Percentiles rank a stretch among this genome's conserved stretches.
Evolutionary conservation across 92 coral and sea anemone genomes (phyloP).

Genomic region (Siderastrea radians): DNA sequence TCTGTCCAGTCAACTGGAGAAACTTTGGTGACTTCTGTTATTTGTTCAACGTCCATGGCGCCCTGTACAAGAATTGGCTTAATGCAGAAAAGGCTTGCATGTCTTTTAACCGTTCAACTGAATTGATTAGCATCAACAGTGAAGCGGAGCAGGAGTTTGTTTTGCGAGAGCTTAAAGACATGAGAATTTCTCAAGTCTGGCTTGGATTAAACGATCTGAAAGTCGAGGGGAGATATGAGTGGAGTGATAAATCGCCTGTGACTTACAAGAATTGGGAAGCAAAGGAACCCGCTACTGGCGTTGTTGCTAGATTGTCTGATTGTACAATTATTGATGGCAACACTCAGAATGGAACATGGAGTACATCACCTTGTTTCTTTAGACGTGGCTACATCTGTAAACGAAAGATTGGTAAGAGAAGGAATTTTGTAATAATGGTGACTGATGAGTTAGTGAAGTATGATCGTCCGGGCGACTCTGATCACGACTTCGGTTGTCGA

Average conservation of each 20-base stretch:
- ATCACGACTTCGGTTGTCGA: too few species aligned
- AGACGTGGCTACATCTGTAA: conserved; percentile 78
- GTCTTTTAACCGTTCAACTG: conserved; percentile 65
- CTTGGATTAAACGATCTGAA: conserved; percentile 86
- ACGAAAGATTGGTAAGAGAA: conserved; percentile 81
- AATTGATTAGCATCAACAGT: conserved; percentile 76
- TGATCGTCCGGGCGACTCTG: too few species aligned
- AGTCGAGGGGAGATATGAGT: conserved; percentile 77
- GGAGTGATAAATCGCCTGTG: conserved; percentile 83
- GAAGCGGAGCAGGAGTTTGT: conserved; percentile 80
- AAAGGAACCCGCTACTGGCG: conserved; percentile 52
- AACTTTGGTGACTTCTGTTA: conserved; percentile 88
- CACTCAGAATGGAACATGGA: conserved; percentile 90
- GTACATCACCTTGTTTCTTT: conserved; percentile 54
- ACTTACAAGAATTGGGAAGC: conserved; percentile 83
- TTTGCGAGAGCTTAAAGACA: conserved; percentile 60
- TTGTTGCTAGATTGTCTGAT: conserved; percentile 27
- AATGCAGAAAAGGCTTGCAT: conserved; percentile 80
- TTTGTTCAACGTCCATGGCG: conserved; percentile 83
- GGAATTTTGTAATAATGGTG: background rate
- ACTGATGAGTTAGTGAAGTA: too few species aligned
- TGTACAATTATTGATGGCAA: conserved; percentile 61
- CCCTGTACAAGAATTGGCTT: conserved; percentile 76
- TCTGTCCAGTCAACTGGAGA: conserved; percentile 93
- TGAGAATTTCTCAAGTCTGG: conserved; percentile 76